A percentile compares a stretch with the other conserved stretches of the same genome.
phyloP scores from a whole-genome alignment of 92 coral and sea anemone genomes.

The Porites evermanni region DNA sequence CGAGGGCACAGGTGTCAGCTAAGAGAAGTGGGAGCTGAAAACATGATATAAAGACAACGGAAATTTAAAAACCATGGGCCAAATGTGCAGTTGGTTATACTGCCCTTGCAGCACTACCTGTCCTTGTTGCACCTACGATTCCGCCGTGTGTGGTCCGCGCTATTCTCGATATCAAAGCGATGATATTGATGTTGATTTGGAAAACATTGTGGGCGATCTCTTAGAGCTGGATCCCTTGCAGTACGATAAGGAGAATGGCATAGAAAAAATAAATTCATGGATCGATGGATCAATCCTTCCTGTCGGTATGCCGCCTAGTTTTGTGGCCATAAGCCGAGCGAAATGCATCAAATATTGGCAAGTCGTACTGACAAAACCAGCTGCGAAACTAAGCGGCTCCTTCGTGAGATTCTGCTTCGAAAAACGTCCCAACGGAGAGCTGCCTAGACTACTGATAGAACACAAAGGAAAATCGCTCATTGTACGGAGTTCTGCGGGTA shows the following conservation, averaged over 20 bases:
- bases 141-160: slow-evolving; percentile 75
- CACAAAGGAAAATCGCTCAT: slow-evolving; percentile 92
- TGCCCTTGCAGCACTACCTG: slow-evolving; percentile 78
- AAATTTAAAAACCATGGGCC: slow-evolving; percentile 68
- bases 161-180: slow-evolving; percentile 93
- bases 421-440: slow-evolving; percentile 88
- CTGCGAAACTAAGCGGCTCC: slow-evolving; percentile 95
- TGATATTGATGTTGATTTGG: slow-evolving; percentile 85
- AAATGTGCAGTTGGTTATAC: slow-evolving; percentile 71
- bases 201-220: slow-evolving; percentile 83
- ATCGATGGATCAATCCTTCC: slow-evolving; percentile 82
- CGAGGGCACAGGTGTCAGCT: neutral
- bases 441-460: slow-evolving; percentile 91
- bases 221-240: slow-evolving; percentile 92
- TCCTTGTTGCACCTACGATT: slow-evolving; percentile 62
- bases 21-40: neutral
- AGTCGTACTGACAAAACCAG: slow-evolving; percentile 84
- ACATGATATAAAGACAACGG: slow-evolving; percentile 6
- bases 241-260: slow-evolving; percentile 81
- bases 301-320: slow-evolving; percentile 88
- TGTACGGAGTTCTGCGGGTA: slow-evolving; percentile 83
- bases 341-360: slow-evolving; percentile 99
- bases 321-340: slow-evolving; percentile 90
- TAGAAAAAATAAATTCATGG: slow-evolving; percentile 86
- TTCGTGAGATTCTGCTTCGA: slow-evolving; percentile 94